Conservation (phyloP, 1,140 invertebrate genomes). For the Lasaia peninsularis region DNA sequence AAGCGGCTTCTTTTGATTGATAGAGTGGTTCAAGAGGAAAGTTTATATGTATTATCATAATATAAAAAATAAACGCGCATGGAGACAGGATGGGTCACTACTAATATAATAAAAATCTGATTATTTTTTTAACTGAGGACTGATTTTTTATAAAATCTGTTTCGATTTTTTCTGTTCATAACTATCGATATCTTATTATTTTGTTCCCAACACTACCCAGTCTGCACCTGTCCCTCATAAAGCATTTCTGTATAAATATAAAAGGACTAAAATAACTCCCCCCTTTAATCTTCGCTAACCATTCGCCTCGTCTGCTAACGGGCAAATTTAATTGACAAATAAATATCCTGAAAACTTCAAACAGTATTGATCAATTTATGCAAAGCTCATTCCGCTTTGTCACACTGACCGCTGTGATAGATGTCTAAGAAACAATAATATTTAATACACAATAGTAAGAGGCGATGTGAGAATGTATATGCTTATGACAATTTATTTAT, state of each 20-base stretch:
- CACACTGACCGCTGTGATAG: background rate
- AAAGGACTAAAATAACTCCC: constrained; percentile 40
- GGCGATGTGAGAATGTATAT: too few species aligned
- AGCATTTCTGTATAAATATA: constrained; percentile 45
- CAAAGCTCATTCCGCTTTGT: background rate
- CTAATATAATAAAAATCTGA: too few species aligned
- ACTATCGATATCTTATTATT: constrained; percentile 25
- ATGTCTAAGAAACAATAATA: background rate
- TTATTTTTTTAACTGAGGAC: too few species aligned
- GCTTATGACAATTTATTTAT: too few species aligned
- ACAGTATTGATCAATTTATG: constrained; percentile 20
- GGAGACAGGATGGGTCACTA: too few species aligned
- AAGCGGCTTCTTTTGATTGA: too few species aligned
- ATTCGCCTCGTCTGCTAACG: constrained; percentile 28
- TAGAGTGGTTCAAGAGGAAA: too few species aligned
- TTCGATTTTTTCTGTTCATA: background rate
- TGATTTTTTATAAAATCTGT: too few species aligned
- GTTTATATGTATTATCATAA: too few species aligned
- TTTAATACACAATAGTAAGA: too few species aligned
- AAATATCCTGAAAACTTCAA: constrained; percentile 36
- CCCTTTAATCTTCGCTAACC: constrained; percentile 49
- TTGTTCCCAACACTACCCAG: constrained; percentile 28
- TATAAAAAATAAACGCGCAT: too few species aligned
- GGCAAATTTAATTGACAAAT: constrained; percentile 43
- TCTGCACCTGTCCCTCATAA: constrained; percentile 53